These are phyloP conservation scores for Empidonax traillii DNA, from an alignment of 2,113 vertebrate genomes.

Conservation along the genomic window DNA sequence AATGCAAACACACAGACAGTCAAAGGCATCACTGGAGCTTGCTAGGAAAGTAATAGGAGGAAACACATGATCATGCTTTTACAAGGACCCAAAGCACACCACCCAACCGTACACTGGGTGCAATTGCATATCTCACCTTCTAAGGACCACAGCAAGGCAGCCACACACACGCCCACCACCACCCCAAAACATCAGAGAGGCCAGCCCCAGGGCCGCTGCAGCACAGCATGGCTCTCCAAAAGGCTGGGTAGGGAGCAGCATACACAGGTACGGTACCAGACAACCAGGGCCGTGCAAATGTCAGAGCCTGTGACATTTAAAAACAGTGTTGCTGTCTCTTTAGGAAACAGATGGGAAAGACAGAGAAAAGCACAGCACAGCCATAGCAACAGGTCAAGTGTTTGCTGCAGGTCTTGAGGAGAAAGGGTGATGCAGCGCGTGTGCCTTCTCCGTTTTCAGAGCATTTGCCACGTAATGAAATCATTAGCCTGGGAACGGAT, in stretches of 20 bases:
- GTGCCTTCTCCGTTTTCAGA: background rate
- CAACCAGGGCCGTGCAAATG: background rate
- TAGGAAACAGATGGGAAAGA: background rate
- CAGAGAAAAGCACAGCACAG: background rate
- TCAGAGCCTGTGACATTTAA: background rate
- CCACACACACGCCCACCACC: background rate
- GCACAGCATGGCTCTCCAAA: background rate
- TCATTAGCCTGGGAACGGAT: background rate
- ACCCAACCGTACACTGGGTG: fast-evolving
- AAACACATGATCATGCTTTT: background rate
- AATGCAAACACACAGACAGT: slow-evolving; percentile 70
- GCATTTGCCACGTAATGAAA: background rate
- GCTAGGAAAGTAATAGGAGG: background rate
- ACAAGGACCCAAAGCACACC: background rate
- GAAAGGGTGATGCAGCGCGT: background rate
- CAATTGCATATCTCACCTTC: background rate
- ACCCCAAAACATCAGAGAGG: background rate
- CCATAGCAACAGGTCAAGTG: slow-evolving; percentile 50
- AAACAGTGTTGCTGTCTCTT: background rate
- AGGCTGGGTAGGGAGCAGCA: background rate
- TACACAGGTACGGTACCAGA: background rate
- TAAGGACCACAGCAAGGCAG: background rate
- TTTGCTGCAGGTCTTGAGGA: background rate
- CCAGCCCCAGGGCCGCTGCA: background rate
- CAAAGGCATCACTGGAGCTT: slow-evolving; percentile 72